These are phyloP conservation scores for Anodontia alba DNA, from an alignment of 2,888 invertebrate species.

Conservation along the genomic window DNA sequence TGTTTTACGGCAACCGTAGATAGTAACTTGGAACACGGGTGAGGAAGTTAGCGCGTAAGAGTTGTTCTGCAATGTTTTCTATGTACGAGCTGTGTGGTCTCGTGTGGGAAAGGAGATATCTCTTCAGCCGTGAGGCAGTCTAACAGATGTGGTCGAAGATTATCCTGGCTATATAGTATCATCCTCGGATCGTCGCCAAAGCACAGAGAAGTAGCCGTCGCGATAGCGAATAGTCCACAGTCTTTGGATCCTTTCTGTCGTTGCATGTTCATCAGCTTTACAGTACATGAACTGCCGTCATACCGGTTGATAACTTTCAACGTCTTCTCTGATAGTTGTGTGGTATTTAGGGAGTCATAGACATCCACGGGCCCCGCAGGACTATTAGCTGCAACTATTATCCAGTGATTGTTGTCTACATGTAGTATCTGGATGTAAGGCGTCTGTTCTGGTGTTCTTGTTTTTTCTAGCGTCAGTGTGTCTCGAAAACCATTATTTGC, in stretches of 20 bases:
- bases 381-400: not conserved
- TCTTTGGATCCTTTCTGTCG: not conserved
- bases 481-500: not conserved
- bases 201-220: not conserved
- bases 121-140: not conserved
- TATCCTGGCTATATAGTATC: not conserved
- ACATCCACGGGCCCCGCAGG: not conserved
- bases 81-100: not conserved
- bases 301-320: not conserved
- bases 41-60: no score
- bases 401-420: conserved; percentile 14
- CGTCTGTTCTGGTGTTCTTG: not conserved
- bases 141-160: not conserved
- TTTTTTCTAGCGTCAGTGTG: not conserved
- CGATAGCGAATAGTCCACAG: not conserved
- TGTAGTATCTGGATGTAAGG: not conserved
- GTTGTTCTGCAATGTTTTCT: not conserved
- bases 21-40: no score
- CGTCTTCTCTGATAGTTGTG: not conserved
- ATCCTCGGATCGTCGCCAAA: not conserved
- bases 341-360: conserved; percentile 2
- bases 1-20: no score
- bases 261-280: not conserved
- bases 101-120: not conserved
- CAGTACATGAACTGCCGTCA: not conserved